Base-by-base conservation (phyloP, 2,797 vertebrate genomes). In the Rhinophrynus dorsalis region DNA sequence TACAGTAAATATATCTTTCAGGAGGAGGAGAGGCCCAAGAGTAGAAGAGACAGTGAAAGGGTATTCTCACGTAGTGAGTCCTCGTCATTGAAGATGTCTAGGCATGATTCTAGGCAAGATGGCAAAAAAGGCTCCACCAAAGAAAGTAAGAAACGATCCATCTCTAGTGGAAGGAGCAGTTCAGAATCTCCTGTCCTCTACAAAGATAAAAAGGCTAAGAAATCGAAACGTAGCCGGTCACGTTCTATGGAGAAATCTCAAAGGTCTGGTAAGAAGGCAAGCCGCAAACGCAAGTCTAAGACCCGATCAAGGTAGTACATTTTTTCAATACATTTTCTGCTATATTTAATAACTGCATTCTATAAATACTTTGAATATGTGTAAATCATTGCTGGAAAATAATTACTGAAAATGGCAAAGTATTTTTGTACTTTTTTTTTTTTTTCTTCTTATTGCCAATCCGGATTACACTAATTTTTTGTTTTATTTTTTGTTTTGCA, bases 251-350 rank as follows among this genome's bases (percentile, higher is more conserved):
- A 98, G 93, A 97, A 96, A 94, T 94, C 94, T 90, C 96, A 98
- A 96, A 98, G 96, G 97, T 98, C 97, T 98, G 97, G 97, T 98
- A 98, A 99, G 96, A 98, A 98, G 96, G 96, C 96, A 97, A 98
- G 96, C 96, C 96, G 96, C 96, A 98, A 99, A 99, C 96, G 98
- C 96, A 99, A 98, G 97, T 98, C 96, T 98, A 98, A 98, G 92
- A 98, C 97, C 83, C 95, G 94, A 98, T 99, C 96, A 99, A 99
- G 96, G 97, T 99, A 99, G 97, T 98, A 98, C 93, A 90, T 93
- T 98, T 97, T 93, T 93, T 85, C 89, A 90, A 85, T 90, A 85
- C 84, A 83, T 85, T 90, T 86, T 83, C 81, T 90, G 86, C 87
- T 77, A 81, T 89, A 58, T 87, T 65, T 78, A 74, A 83, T 83